phyloP scores from a whole-genome alignment of 2,113 vertebrate species.

The Hippocampus comes region DNA sequence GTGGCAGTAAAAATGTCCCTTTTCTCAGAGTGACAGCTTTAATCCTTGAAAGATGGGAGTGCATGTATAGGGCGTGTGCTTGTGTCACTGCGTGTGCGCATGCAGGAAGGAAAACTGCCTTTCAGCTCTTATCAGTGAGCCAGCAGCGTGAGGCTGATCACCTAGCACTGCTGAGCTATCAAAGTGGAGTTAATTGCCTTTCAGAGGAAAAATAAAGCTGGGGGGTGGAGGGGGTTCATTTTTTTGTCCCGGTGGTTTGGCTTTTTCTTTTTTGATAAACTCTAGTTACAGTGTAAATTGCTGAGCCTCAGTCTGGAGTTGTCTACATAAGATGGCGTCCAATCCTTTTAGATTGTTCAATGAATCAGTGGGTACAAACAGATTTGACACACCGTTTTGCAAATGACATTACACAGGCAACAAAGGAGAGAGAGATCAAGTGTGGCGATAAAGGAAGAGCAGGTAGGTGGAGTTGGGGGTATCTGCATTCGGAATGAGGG shows the following conservation, averaged over 20 bases:
- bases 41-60: slow-evolving; percentile 32
- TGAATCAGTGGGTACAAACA: slow-evolving; percentile 35
- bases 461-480: slow-evolving; percentile 37
- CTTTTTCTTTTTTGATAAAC: slow-evolving; percentile 19
- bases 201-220: slow-evolving; percentile 28
- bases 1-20: slow-evolving; percentile 41
- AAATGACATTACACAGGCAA: slow-evolving; percentile 46
- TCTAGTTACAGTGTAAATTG: slow-evolving; percentile 8
- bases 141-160: slow-evolving; percentile 50
- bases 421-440: slow-evolving; percentile 25
- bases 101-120: slow-evolving; percentile 11
- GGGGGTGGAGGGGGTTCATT: background rate
- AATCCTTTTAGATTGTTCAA: slow-evolving; percentile 39
- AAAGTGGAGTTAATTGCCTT: slow-evolving; percentile 66
- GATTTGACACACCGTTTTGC: slow-evolving; percentile 39
- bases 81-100: slow-evolving; percentile 16
- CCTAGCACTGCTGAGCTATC: slow-evolving; percentile 64
- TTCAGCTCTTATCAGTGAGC: slow-evolving; percentile 60
- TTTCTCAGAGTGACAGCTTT: slow-evolving; percentile 47
- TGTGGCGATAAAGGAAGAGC: slow-evolving; percentile 15
- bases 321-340: slow-evolving; percentile 20
- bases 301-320: slow-evolving; percentile 10
- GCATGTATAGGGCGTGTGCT: slow-evolving; percentile 6
- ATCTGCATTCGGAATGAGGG: slow-evolving; percentile 5
- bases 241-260: slow-evolving; percentile 19